Base-by-base conservation (phyloP, 2,888 invertebrate genomes). In the Phania funesta region DNA sequence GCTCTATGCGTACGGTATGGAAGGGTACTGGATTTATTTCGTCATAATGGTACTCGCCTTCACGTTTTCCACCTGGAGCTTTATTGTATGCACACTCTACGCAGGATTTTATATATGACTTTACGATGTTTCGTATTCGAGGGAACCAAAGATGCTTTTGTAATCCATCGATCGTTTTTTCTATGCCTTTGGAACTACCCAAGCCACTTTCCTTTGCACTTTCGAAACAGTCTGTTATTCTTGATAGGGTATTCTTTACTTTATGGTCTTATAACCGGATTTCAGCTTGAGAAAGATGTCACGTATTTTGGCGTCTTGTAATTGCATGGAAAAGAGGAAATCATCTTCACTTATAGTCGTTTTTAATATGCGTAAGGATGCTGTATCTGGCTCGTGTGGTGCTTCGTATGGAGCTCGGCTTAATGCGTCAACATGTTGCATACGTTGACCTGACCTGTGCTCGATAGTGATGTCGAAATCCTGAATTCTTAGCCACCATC, bases 351-450 rank as follows among this genome's bases (percentile, higher is more conserved):
- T 54, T 32, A 71, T 20, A 5, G 38, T 52, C 22, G 52, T 67
- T 64, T 62, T 80, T 16, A 26, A 11, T 13, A 81, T 73, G 20
- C 52, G 65, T n/a, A n/a, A n/a, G n/a, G n/a, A n/a, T n/a, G n/a
- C 29, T 11, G 75, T 60, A n/a, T 80, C 58, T 2, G 16, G 1
- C 5, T 52, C 18, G 26, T 9, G 60, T 6, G 22, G 18, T 58
- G 56, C 41, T 18, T 62, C 62, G 29, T 46, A 46, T 41, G 62
- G 44, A 3, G 62, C 46, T 29, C 32, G 26, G n/a, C n/a, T n/a
- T n/a, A n/a, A n/a, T n/a, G n/a, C n/a, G n/a, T n/a, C n/a, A n/a
- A 74, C 83, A 41, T 86, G 85, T 11, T 70, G 67, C 80, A 84
- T 24, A 48, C 80, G n/a, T 26, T 32, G 29, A 20, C 44, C 41